A percentile compares a stretch with the other conserved stretches of the same genome.
Evolutionary conservation across 2,888 invertebrate genomes (phyloP).

Genomic region (Anodontia alba): DNA sequence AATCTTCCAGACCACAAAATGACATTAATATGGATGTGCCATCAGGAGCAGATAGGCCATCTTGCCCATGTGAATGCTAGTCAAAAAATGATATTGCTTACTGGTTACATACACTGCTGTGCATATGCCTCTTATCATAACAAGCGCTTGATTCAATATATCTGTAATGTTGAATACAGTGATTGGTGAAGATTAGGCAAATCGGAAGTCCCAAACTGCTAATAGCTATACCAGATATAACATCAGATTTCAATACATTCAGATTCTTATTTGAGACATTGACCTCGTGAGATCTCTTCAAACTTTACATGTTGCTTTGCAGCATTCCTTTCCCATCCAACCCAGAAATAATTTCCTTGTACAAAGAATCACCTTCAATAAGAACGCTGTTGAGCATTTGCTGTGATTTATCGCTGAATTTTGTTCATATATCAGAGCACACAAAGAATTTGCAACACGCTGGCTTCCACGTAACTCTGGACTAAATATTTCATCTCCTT

Average conservation of each 20-base stretch:
- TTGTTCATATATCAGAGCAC: constrained; percentile 28
- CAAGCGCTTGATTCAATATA: not conserved
- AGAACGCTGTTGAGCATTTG: constrained; percentile 27
- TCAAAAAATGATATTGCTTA: constrained; percentile 23
- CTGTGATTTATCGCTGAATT: not conserved
- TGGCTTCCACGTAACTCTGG: constrained; percentile 38
- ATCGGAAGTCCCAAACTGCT: not conserved
- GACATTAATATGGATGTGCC: not conserved
- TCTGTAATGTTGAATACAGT: constrained; percentile 16
- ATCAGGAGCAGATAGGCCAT: constrained; percentile 11
- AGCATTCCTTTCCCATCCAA: constrained; percentile 15
- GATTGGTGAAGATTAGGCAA: constrained; percentile 33
- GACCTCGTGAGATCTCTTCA: constrained; percentile 35
- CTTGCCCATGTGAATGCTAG: constrained; percentile 19
- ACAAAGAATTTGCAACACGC: constrained; percentile 32
- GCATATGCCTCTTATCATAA: constrained; percentile 28
- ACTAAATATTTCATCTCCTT: constrained; percentile 31
- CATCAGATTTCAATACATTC: constrained; percentile 9
- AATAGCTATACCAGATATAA: constrained; percentile 23
- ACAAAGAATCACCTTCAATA: constrained; percentile 21
- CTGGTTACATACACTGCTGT: constrained; percentile 23
- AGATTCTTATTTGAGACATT: not conserved
- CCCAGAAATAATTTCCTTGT: constrained; percentile 3
- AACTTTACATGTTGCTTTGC: constrained; percentile 13
- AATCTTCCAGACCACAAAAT: not conserved